Conservation (phyloP, 2,797 vertebrate species). For the Orientallactaga sibirica region DNA sequence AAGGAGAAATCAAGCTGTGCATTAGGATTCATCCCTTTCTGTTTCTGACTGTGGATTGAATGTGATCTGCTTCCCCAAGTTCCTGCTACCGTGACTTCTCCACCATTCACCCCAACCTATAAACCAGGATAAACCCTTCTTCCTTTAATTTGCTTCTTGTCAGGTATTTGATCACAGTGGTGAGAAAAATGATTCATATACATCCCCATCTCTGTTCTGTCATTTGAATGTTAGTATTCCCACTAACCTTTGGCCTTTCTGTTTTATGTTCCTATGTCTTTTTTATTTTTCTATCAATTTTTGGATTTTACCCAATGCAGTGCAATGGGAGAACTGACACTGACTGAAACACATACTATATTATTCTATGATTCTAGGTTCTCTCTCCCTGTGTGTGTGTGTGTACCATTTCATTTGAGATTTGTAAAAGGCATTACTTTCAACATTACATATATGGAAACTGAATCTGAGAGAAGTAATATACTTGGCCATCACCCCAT, state of each 20-base stretch:
- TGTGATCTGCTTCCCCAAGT: no score
- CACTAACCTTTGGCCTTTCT: not conserved
- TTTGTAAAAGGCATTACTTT: constrained; percentile 1
- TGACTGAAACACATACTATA: not conserved
- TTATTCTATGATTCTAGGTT: not conserved
- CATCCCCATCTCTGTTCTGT: not conserved
- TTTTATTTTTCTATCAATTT: constrained; percentile 23
- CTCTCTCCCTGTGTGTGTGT: not conserved
- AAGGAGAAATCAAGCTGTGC: no score
- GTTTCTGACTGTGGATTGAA: no score
- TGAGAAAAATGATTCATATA: not conserved
- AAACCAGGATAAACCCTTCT: no score
- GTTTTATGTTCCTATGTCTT: not conserved
- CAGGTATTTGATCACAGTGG: no score
- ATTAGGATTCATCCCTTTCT: no score
- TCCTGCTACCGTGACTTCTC: no score
- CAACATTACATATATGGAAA: not conserved
- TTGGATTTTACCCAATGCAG: not conserved
- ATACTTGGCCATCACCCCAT: not conserved
- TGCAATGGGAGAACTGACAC: not conserved
- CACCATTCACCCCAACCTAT: no score
- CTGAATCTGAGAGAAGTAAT: not conserved
- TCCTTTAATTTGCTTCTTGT: no score
- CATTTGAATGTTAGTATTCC: not conserved
- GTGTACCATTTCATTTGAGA: constrained; percentile 1